Percentiles rank a stretch among this genome's conserved stretches.
phyloP scores from a whole-genome alignment of 2,888 invertebrate species.

The Azorinus chamasolen region DNA sequence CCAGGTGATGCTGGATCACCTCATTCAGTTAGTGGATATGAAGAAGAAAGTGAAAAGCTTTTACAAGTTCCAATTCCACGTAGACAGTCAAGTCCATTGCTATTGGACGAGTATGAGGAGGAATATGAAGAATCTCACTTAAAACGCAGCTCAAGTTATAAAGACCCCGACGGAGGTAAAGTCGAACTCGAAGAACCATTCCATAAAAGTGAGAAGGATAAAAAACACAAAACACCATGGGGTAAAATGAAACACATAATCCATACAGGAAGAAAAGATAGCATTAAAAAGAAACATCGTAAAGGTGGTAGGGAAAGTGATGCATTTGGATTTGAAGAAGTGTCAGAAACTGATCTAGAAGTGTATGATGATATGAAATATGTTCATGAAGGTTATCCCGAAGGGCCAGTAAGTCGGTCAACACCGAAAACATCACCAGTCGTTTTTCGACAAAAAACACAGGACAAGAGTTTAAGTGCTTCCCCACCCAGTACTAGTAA shows the following conservation, averaged over 20 bases:
- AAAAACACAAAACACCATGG: slow-evolving; percentile 90
- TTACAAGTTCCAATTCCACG: slow-evolving; percentile 73
- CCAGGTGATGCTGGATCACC: slow-evolving; percentile 54
- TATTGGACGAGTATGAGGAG: slow-evolving; percentile 68
- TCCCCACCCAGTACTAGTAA: slow-evolving; percentile 68
- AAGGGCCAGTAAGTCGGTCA: slow-evolving; percentile 76
- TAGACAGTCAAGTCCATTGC: slow-evolving; percentile 80
- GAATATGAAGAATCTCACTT: slow-evolving; percentile 50
- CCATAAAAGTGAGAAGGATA: slow-evolving; percentile 77
- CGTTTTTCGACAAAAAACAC: slow-evolving; percentile 69
- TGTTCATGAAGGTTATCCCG: slow-evolving; percentile 72
- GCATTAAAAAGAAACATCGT: slow-evolving; percentile 89
- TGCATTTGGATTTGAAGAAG: slow-evolving; percentile 73
- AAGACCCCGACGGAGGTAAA: slow-evolving; percentile 61
- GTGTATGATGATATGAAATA: slow-evolving; percentile 70
- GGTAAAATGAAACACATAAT: slow-evolving; percentile 93
- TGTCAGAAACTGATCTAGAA: slow-evolving; percentile 78
- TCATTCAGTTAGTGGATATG: slow-evolving; percentile 55
- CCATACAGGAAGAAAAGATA: slow-evolving; percentile 90
- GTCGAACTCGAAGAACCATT: slow-evolving; percentile 46
- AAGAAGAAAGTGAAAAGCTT: slow-evolving; percentile 63
- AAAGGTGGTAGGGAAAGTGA: slow-evolving; percentile 65
- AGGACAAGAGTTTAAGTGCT: slow-evolving; percentile 65
- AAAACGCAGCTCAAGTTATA: slow-evolving; percentile 80
- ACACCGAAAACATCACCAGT: slow-evolving; percentile 80